A percentile compares a stretch with the other conserved stretches of the same genome.
Conservation (phyloP, 2,113 vertebrate species). For the Pteruthius melanotis region DNA sequence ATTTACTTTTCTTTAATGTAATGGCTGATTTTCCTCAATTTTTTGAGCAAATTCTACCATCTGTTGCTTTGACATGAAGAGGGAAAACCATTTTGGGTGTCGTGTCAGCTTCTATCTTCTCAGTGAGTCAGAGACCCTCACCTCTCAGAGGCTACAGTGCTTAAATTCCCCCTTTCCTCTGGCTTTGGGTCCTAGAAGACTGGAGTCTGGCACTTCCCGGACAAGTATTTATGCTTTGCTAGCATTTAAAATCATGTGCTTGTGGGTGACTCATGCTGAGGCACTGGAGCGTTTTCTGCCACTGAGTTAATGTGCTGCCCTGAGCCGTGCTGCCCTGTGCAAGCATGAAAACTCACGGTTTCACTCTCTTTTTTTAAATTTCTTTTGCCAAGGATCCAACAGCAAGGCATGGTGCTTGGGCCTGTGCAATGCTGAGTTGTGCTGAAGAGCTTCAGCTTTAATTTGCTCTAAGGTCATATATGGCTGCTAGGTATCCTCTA, state of each 20-base stretch:
- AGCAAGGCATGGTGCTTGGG: not conserved
- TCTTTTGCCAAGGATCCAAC: not conserved
- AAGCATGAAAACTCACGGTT: not conserved
- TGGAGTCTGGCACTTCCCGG: not conserved
- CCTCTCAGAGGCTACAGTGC: not conserved
- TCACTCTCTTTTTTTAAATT: accelerated
- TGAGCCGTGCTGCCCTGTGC: not conserved
- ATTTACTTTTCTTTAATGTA: not conserved
- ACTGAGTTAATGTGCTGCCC: not conserved
- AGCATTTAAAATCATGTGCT: not conserved
- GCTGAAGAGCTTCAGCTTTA: not conserved
- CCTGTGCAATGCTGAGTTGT: not conserved
- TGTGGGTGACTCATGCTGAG: accelerated
- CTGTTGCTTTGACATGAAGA: not conserved
- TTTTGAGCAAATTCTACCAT: not conserved
- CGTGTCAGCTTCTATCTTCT: not conserved
- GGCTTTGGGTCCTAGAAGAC: not conserved
- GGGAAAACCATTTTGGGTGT: not conserved
- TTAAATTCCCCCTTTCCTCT: not conserved
- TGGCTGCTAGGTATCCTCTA: not conserved
- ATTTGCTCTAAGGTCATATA: not conserved
- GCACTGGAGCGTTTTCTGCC: not conserved
- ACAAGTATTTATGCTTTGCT: not conserved
- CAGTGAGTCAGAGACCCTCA: not conserved
- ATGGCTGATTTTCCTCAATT: not conserved